These are phyloP conservation scores for Caenorhabditis inopinata DNA, from an alignment of 1,140 invertebrate species.

Conservation along the genomic window DNA sequence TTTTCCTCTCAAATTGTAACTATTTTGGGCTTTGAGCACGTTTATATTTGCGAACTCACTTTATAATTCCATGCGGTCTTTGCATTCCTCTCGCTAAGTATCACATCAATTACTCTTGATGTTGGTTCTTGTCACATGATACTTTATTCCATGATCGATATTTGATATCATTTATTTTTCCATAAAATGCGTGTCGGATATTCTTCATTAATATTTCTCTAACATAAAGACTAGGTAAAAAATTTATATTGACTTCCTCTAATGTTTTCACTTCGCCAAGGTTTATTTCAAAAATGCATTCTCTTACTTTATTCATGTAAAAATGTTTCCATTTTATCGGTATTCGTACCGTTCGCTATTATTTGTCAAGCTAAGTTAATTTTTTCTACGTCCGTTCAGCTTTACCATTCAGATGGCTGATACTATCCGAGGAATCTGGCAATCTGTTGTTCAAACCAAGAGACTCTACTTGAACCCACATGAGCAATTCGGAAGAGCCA, in stretches of 20 bases:
- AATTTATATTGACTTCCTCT: background rate
- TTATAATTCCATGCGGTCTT: background rate
- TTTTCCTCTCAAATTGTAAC: background rate
- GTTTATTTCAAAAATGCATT: background rate
- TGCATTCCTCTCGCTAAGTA: background rate
- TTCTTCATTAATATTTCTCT: background rate
- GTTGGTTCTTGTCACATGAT: conserved; percentile 19
- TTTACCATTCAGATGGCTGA: conserved; percentile 22
- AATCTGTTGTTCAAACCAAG: conserved; percentile 53
- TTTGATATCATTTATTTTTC: conserved; percentile 5
- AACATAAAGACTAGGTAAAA: too few species aligned
- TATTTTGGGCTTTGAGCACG: background rate
- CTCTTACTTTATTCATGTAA: background rate
- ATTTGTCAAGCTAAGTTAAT: background rate
- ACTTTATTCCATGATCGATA: background rate
- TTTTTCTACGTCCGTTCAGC: background rate
- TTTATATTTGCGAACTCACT: too few species aligned
- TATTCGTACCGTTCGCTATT: background rate
- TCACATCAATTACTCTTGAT: conserved; percentile 8
- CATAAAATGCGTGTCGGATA: conserved; percentile 4
- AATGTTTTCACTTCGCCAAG: background rate
- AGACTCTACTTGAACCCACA: conserved; percentile 56
- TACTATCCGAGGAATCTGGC: conserved; percentile 53
- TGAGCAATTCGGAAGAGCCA: conserved; percentile 57
- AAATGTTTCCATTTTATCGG: background rate